These are phyloP conservation scores for Mus pahari DNA, from an alignment of 2,113 vertebrate genomes.

Conservation along the genomic window DNA sequence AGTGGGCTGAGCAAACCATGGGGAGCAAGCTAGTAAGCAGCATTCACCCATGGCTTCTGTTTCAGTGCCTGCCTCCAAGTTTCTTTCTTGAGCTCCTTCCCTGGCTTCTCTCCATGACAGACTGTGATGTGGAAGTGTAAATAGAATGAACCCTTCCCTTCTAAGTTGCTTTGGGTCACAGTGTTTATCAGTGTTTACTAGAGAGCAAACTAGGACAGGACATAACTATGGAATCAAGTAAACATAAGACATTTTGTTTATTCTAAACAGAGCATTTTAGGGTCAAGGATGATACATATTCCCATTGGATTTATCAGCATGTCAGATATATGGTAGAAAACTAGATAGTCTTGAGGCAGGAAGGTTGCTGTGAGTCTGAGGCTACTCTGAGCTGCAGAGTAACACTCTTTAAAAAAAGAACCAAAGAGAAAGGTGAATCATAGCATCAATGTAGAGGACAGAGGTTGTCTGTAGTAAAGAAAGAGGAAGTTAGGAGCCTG, in stretches of 20 bases:
- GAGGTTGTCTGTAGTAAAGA: background rate
- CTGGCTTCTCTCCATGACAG: background rate
- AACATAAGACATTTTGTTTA: background rate
- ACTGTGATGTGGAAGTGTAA: background rate
- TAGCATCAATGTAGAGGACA: background rate
- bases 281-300: constrained; percentile 31
- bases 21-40: background rate
- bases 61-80: background rate
- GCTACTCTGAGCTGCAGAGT: background rate
- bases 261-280: constrained; percentile 18
- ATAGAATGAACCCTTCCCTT: background rate
- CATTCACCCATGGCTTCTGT: background rate
- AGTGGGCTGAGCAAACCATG: background rate
- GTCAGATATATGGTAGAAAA: background rate
- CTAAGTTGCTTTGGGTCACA: background rate
- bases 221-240: background rate
- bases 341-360: background rate
- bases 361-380: background rate
- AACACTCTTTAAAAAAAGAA: background rate
- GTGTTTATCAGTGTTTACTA: background rate
- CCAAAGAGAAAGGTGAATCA: background rate
- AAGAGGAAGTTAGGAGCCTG: background rate
- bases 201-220: background rate
- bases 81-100: background rate
- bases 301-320: constrained; percentile 51